These are phyloP conservation scores for Ariopsis seemanni DNA, from an alignment of 2,113 vertebrate genomes.

Conservation along the genomic window DNA sequence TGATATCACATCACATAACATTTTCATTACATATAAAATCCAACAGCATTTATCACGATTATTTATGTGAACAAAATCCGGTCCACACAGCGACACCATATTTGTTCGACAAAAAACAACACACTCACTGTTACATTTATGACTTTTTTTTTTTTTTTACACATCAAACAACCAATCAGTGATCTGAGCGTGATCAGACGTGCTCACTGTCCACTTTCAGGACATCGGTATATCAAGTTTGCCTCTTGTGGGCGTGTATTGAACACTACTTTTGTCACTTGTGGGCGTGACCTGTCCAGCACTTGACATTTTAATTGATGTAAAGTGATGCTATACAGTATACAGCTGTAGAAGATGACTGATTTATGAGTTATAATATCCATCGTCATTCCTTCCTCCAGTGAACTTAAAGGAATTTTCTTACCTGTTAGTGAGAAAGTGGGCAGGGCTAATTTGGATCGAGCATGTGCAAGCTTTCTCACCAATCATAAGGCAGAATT, in stretches of 20 bases:
- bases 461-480: neutral
- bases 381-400: neutral
- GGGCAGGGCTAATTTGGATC: neutral
- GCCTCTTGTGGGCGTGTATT: neutral
- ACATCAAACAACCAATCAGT: neutral
- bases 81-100: neutral
- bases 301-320: neutral
- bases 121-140: neutral
- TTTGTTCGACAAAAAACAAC: neutral
- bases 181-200: neutral
- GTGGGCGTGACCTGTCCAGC: too few species aligned
- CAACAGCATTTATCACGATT: neutral
- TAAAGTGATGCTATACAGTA: neutral
- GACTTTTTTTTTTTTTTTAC: too few species aligned
- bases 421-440: neutral
- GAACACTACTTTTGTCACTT: neutral
- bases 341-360: neutral
- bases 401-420: neutral
- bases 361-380: neutral
- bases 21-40: neutral
- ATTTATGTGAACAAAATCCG: neutral
- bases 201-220: neutral
- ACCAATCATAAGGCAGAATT: neutral
- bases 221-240: neutral
- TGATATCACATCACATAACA: neutral